Evolutionary conservation across 2,113 vertebrate genomes (phyloP), one percentile per base, ranked within the genome.

Genomic region (Boleophthalmus pectinirostris): DNA sequence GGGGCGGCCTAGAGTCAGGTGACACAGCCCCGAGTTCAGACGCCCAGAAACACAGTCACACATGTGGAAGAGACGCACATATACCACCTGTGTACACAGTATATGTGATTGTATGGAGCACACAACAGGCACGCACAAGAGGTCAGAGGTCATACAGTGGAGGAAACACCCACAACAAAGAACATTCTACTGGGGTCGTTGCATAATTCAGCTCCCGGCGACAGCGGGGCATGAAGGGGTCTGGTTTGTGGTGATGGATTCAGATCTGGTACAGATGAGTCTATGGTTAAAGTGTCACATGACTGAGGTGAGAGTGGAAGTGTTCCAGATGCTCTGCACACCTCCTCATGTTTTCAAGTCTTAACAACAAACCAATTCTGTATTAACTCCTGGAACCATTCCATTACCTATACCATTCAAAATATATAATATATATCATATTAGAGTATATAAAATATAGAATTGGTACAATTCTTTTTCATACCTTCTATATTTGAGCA

Each of bases 391-490:
- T 89, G 86, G 88, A 93, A 91, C 92, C 91, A 87, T 92, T 92
- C 91, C 89, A 87, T 90, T 87, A 92, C 89, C 88, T 84, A 90
- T 93, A 91, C 91, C 92, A 90, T 87, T 94, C 90, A 93, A 94
- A 94, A 94, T 94, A 94, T 93, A 94, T 92, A 93, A 91, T 93
- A 92, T 93, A 90, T 92, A 88, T 91, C 88, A 86, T 91, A 90
- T 89, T 87, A 89, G 88, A 91, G 90, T 91, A 92, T 93, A 93
- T 92, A 93, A 94, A 94, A 94, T 94, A 94, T 94, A 93, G 91
- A 93, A 92, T 91, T 72, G 89, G 92, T 91, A 89, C 91, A 90
- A 91, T 92, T 90, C 92, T 83, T 87, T 91, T 91, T 92, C 88
- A 92, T 90, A 90, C 79, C 87, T 88, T 85, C 85, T 90, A 92